Base-by-base conservation (phyloP, 2,797 vertebrate species). In the Lophius americanus region DNA sequence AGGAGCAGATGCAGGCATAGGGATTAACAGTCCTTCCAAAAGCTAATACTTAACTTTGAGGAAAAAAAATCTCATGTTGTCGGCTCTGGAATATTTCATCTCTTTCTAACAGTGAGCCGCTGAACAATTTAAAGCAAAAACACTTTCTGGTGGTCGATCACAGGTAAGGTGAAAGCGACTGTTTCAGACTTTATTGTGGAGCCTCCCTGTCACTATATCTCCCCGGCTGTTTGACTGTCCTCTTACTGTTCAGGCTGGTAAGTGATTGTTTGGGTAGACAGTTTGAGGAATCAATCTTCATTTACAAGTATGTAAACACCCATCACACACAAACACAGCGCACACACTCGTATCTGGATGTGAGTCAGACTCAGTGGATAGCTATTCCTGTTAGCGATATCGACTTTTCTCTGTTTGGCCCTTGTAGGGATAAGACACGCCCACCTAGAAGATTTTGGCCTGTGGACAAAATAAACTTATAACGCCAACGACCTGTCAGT, bases 221-320 rank as follows among this genome's bases (percentile, higher is more conserved):
- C 33, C 42, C 14, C 55, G 6, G 1, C 61, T 37, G 35, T 64
- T 37, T 78, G 76, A 73, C 55, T 9, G 56, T 53, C 60, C 46
- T 51, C 60, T 60, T 69, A 53, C 60, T 64, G 61, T 60, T 60
- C 32, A 4, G 33, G 65, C 69, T 42, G 51, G 33, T 70, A 47
- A 58, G 51, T 44, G 80, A 86, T 83, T 81, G 85, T 74, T 59
- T 59, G 41, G 61, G 61, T 23, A 69, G 82, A 84, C 68, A 73
- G 70, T 75, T 79, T 23, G 69, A 72, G 52, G 13, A 80, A 88
- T 86, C 85, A 57, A 82, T 89, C 81, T 75, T 87, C 73, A 84
- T 90, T 85, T 86, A 73, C 77, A 75, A 79, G 65, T 82, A 56
- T 55, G 75, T 84, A 85, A 85, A 76, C 74, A 85, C 13, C 64